Evolutionary conservation across 2,888 invertebrate genomes (phyloP), one percentile per base, ranked within the genome.

Genomic region (Catocala fraxini): DNA sequence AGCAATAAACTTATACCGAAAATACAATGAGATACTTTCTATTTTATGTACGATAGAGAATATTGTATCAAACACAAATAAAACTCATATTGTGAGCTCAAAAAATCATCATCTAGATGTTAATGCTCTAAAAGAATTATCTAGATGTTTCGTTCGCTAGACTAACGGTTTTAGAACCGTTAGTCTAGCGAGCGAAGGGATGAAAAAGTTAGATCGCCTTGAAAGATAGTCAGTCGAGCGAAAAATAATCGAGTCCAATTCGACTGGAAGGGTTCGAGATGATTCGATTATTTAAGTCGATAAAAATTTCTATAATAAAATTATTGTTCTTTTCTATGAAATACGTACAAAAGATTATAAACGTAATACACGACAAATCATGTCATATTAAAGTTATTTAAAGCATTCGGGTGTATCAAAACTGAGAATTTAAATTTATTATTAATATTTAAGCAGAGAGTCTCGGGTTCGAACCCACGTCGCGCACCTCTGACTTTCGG

Each of bases 201-300:
- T 53, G 43, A 11, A 34, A 53, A 45, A 43, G 45, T 47, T 47
- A 34, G 42, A 6, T 0, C 25, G n/a, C 9, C 41, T 52, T 42
- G 33, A n/a, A 15, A 43, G 43, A 43, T 39, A 56, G 39, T 48
- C 56, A 56, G 10, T 47, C 56, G 10, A 48, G 48, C 46, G 48
- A n/a, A 56, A 48, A 48, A 39, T 25, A 48, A 25, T 48, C 39
- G 15, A 48, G 25, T 47, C 46, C 48, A 41, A 48, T 56, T 34
- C 47, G 48, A 48, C 10, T 56, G 56, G 35, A 56, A 56, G 41
- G 56, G 56, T 10, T 56, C 33, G 33, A 56, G 12, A 56, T 41
- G 41, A 48, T 48, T 56, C 48, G 56, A 56, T 56, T 56, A 48
- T 48, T 56, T 56, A 41, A 56, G 12, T 56, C 48, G 48, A 56